These are phyloP conservation scores for Cygnus atratus DNA, from an alignment of 2,113 vertebrate genomes.

Conservation along the genomic window DNA sequence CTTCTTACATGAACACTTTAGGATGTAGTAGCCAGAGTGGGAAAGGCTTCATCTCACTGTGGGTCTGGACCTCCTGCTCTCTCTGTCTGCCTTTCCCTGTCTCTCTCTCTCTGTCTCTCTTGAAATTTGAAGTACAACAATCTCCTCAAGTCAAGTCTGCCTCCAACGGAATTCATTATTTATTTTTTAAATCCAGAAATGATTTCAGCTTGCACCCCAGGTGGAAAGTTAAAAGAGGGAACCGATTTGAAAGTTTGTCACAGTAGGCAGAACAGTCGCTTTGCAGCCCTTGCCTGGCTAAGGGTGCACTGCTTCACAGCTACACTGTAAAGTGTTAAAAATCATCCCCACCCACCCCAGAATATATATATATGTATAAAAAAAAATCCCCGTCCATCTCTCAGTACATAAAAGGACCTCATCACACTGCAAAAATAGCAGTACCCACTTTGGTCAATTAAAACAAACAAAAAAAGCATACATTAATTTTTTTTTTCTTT, in stretches of 20 bases:
- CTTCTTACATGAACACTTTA: background rate
- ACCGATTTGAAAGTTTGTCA: constrained; percentile 82
- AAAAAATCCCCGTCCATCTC: constrained; percentile 86
- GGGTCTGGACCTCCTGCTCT: constrained; percentile 40
- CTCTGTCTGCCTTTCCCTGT: background rate
- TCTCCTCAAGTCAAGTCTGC: constrained; percentile 90
- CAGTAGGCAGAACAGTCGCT: constrained; percentile 94
- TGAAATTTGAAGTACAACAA: background rate
- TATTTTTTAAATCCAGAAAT: constrained; percentile 79
- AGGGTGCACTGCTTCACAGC: constrained; percentile 86
- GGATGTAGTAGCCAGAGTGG: constrained; percentile 7
- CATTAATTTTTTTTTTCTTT: constrained; percentile 74
- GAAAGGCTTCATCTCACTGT: constrained; percentile 60
- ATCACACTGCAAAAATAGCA: constrained; percentile 98
- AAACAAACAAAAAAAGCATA: constrained; percentile 92
- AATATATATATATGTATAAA: constrained; percentile 84
- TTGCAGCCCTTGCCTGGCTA: constrained; percentile 90
- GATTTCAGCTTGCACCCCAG: constrained; percentile 89
- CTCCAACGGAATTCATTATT: constrained; percentile 80
- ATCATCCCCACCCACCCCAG: constrained; percentile 79
- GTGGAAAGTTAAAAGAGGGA: constrained; percentile 83
- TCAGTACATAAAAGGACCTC: constrained; percentile 93
- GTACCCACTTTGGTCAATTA: constrained; percentile 99
- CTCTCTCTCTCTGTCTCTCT: background rate
- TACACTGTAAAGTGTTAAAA: constrained; percentile 87